Evolutionary conservation across 2,888 invertebrate species (phyloP).

Genomic region (Ormyrus nitidulus): DNA sequence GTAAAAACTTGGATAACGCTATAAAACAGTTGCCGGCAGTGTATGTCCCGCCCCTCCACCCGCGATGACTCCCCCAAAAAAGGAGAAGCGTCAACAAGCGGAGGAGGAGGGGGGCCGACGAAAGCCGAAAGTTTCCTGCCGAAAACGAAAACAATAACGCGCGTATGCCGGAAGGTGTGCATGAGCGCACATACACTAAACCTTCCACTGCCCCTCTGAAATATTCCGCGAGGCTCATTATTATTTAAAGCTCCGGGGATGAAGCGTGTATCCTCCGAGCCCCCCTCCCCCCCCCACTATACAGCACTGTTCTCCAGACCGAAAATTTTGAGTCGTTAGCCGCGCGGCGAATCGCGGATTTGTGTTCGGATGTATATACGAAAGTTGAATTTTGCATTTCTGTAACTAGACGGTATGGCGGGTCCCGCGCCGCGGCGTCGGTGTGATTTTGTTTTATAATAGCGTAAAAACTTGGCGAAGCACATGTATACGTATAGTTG

Average conservation of each 20-base stretch:
- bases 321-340: slow-evolving; percentile 14
- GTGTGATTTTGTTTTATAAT: too few species aligned
- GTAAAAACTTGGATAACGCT: slow-evolving; percentile 50
- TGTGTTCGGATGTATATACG: too few species aligned
- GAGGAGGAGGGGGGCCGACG: background rate
- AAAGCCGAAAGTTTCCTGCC: slow-evolving; percentile 40
- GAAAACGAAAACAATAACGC: slow-evolving; percentile 34
- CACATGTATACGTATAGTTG: too few species aligned
- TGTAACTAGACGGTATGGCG: too few species aligned
- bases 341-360: too few species aligned
- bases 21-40: slow-evolving; percentile 45
- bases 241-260: slow-evolving; percentile 12
- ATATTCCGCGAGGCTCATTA: slow-evolving; percentile 22
- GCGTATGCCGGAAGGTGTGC: background rate
- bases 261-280: background rate
- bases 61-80: background rate
- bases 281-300: too few species aligned
- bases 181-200: background rate
- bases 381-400: too few species aligned
- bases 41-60: slow-evolving; percentile 15
- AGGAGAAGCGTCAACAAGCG: background rate
- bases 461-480: too few species aligned
- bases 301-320: background rate
- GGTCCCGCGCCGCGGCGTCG: too few species aligned
- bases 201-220: background rate